Base-by-base conservation (phyloP, 1,140 invertebrate genomes). In the Pseudachorutes palmiensis region DNA sequence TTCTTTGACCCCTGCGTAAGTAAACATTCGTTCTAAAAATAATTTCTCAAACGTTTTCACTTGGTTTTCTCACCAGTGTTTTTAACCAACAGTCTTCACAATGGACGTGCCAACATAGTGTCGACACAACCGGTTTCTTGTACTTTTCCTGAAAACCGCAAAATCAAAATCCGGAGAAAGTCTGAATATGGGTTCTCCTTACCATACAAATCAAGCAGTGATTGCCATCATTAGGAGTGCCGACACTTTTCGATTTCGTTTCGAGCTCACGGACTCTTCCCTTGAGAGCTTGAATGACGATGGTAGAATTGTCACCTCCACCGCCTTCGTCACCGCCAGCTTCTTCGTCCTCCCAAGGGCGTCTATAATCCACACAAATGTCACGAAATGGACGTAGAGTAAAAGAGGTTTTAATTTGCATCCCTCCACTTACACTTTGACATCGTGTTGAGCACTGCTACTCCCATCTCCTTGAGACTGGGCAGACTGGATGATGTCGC, bases 81-180 rank as follows among this genome's bases (percentile, higher is more conserved):
- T 90, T 87, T 1, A 95, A 80, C 94, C 94, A 97, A 77, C 94
- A 97, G 60, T 88, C 86, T 80, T 96, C 91, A 76, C 92, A 97
- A 78, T 96, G 90, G 0, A 95, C 92, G 79, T 97, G 93, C 94
- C 94, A 97, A 78, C 94, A 97, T 75, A 89, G 90, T 51, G 94
- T 88, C 0, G 92, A 96, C n/a, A 92, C 90, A 16, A 94, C 87
- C n/a, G 93, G 92, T 66, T 89, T 90, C 55, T 84, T 84, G 76
- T 92, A 94, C 22, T 81, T 79, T 69, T 86, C 85, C 86, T 87
- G 75, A 1, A 80, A 76, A 49, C 74, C 45, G 30, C 68, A 74
- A 14, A 55, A 55, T 14, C 9, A 5, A 16, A 55, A 55, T 14
- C 51, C 9, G 3, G 51, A 55, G 51, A 9, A 5, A 55, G 5